A percentile compares a stretch with the other conserved stretches of the same genome.
Evolutionary conservation across 2,888 invertebrate species (phyloP).

Genomic region (Drosophila helvetica): DNA sequence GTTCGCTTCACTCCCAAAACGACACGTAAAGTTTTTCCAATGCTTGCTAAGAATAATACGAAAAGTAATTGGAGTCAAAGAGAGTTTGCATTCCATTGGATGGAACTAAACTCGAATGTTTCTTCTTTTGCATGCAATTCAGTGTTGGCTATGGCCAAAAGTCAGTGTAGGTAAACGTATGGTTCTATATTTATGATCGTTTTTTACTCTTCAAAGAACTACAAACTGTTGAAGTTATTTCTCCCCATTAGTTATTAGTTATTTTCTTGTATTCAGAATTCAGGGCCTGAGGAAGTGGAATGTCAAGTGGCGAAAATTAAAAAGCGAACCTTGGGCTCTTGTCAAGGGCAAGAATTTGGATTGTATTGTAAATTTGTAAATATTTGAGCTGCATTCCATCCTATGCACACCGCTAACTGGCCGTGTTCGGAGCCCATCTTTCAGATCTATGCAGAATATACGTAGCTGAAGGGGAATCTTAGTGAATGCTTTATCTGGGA

Average conservation of each 20-base stretch:
- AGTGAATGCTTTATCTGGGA: background rate
- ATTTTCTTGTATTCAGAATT: too few species aligned
- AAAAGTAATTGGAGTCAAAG: background rate
- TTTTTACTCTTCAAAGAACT: too few species aligned
- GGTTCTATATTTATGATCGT: too few species aligned
- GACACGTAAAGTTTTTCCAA: background rate
- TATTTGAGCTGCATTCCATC: slow-evolving; percentile 14
- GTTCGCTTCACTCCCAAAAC: slow-evolving; percentile 7
- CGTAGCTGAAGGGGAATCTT: background rate
- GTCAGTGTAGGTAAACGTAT: too few species aligned
- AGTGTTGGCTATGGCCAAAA: too few species aligned
- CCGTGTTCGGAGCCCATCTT: background rate
- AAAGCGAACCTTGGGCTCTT: too few species aligned
- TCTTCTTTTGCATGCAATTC: background rate
- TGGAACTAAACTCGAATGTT: background rate
- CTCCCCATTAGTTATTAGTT: too few species aligned
- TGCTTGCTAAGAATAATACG: background rate
- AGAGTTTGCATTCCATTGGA: background rate
- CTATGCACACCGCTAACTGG: background rate
- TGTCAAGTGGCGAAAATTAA: too few species aligned
- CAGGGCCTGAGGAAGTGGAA: too few species aligned
- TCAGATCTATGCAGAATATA: background rate
- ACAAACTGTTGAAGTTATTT: too few species aligned
- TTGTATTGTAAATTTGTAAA: background rate
- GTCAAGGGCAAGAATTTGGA: too few species aligned